phyloP scores from a whole-genome alignment of 2,888 invertebrate genomes.

The Drosophila rellima region DNA sequence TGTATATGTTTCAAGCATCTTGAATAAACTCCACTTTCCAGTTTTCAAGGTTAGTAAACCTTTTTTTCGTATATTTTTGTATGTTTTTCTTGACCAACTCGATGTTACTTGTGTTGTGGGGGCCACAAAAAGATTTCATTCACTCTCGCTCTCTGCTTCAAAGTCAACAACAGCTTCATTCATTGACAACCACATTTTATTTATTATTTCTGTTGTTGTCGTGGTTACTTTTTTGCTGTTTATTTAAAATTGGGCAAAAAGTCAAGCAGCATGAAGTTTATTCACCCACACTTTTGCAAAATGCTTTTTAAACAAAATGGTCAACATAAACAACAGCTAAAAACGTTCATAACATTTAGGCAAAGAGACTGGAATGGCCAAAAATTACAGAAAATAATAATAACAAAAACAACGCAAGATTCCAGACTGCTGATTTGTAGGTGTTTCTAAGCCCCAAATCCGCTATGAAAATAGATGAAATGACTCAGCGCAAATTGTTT shows the following conservation, averaged over 20 bases:
- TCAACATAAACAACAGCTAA: conserved; percentile 42
- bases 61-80: conserved; percentile 4
- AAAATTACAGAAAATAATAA: conserved; percentile 20
- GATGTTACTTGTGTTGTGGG: conserved; percentile 22
- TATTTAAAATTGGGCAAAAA: conserved; percentile 36
- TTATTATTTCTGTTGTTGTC: conserved; percentile 27
- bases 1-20: conserved; percentile 12
- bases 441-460: conserved; percentile 74
- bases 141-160: conserved; percentile 66
- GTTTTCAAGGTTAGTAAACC: conserved; percentile 50
- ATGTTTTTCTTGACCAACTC: conserved; percentile 43
- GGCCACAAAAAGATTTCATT: conserved; percentile 41
- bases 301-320: conserved; percentile 38
- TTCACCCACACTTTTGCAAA: conserved; percentile 72
- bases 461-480: conserved; percentile 62
- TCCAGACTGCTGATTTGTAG: conserved; percentile 51
- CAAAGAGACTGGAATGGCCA: conserved; percentile 43
- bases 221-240: conserved; percentile 21
- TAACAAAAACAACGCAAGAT: conserved; percentile 3
- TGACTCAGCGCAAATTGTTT: conserved; percentile 66
- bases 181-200: conserved; percentile 70
- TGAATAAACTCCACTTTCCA: conserved; percentile 25
- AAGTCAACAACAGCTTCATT: conserved; percentile 72
- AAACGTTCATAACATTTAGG: conserved; percentile 51
- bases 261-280: conserved; percentile 66